A percentile compares a stretch with the other conserved stretches of the same genome.
Conservation (phyloP, 2,797 vertebrate genomes). For the Spondyliosoma cantharus region DNA sequence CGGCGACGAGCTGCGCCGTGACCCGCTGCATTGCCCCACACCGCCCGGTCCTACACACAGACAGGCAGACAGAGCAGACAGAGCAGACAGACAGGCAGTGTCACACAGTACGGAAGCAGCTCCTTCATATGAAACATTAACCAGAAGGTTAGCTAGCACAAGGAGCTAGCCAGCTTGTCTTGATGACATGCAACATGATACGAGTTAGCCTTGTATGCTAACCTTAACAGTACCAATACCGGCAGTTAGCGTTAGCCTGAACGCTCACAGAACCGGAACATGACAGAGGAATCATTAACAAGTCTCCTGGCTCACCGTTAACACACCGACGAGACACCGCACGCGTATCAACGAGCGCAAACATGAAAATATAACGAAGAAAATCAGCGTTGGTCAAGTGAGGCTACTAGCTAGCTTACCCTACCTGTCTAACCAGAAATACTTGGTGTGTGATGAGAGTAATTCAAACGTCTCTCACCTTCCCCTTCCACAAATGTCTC, state of each 20-base stretch:
- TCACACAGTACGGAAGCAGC: slow-evolving; percentile 25
- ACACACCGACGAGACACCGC: rapidly evolving
- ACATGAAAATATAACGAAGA: neutral
- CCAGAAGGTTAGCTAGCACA: slow-evolving; percentile 47
- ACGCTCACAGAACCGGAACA: slow-evolving; percentile 11
- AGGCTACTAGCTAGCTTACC: slow-evolving; percentile 72
- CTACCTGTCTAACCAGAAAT: slow-evolving; percentile 80
- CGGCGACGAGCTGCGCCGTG: slow-evolving; percentile 77
- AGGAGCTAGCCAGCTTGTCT: slow-evolving; percentile 59
- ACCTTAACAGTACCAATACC: slow-evolving; percentile 66
- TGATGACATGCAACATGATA: slow-evolving; percentile 73
- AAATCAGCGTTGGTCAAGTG: slow-evolving; percentile 8
- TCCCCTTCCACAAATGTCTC: slow-evolving; percentile 54
- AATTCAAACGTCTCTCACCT: slow-evolving; percentile 70
- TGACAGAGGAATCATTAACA: neutral
- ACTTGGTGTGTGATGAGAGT: slow-evolving; percentile 53
- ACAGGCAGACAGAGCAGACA: neutral
- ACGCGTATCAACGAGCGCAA: neutral
- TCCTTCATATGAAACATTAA: slow-evolving; percentile 28
- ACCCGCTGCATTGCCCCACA: slow-evolving; percentile 83
- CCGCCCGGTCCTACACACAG: slow-evolving; percentile 57
- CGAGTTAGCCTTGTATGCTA: slow-evolving; percentile 73
- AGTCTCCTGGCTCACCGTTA: too few species aligned
- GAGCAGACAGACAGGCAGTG: slow-evolving; percentile 14
- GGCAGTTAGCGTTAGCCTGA: slow-evolving; percentile 46